Base-by-base conservation (phyloP, 2,888 invertebrate genomes). In the Acronicta aceris region DNA sequence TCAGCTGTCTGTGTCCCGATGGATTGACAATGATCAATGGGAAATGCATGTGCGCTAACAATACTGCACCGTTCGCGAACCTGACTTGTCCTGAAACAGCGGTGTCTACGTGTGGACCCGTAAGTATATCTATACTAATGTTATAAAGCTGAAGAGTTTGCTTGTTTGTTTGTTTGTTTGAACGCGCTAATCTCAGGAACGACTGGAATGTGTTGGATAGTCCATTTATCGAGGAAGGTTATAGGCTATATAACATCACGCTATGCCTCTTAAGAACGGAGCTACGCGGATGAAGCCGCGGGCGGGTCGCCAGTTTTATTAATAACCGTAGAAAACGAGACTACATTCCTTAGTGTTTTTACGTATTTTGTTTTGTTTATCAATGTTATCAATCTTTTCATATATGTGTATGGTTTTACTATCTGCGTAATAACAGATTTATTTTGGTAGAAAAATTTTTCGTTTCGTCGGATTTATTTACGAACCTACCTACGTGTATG, bases 1-100 rank as follows among this genome's bases (percentile, higher is more conserved):
- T 95, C 77, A 95, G 96, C 5, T 98, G 98, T 80, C 92, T 97
- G 2, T 98, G 98, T 83, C 98, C 98, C 0, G 97, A 98, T 81
- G 97, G 97, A 0, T 96, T 97, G 90, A 93, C 90, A 68, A 91
- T 89, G 76, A 60, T 79, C 0, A 84, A 87, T 15, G 95, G 95
- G 0, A 95, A 95, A 76, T 98, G 98, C 83, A 86, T 97, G 84
- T 98, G 98, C 87, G 97, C 97, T 0, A 97, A 97, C 56, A 96
- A 96, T 0, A 87, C 95, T 50, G 87, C 89, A 53, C 96, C 97
- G 0, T 94, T 90, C 36, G 88, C 90, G 0, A 97, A 97, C 82
- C 96, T 96, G 81, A 97, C 96, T 0, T 98, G 98, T 78, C 96
- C 96, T 0, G 94, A 95, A 78, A 95, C 95, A 40, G 78, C 83